Conservation (phyloP, 2,888 invertebrate species). For the Sarcophaga variegata region DNA sequence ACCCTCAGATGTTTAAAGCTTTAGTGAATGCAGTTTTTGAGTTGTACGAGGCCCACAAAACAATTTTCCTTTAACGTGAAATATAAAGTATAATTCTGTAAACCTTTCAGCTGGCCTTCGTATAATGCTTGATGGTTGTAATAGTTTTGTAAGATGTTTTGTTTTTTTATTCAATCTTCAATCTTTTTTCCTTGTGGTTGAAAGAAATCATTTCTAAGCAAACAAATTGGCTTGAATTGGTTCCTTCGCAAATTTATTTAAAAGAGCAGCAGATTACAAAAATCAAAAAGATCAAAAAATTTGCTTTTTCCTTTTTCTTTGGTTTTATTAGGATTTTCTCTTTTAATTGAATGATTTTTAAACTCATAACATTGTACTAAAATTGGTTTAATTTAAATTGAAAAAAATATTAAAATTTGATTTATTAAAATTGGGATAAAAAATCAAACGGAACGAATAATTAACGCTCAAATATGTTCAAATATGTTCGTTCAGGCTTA, state of each 20-base stretch:
- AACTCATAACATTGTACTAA: too few species aligned
- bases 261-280: not conserved
- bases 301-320: not conserved
- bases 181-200: constrained; percentile 24
- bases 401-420: too few species aligned
- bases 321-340: not conserved
- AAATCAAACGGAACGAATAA: too few species aligned
- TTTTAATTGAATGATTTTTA: not conserved
- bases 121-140: constrained; percentile 4
- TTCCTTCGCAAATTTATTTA: constrained; percentile 39
- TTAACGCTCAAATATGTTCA: too few species aligned
- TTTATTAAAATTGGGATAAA: too few species aligned
- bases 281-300: constrained; percentile 31
- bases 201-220: constrained; percentile 53
- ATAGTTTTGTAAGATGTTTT: constrained; percentile 15
- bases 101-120: constrained; percentile 2
- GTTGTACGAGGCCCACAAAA: constrained; percentile 2
- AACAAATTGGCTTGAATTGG: constrained; percentile 57
- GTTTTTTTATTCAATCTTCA: constrained; percentile 20
- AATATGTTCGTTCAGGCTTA: too few species aligned
- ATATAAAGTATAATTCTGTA: not conserved
- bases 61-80: not conserved
- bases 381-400: too few species aligned
- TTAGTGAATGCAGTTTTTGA: constrained; percentile 15
- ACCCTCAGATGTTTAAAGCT: constrained; percentile 9